phyloP scores from a whole-genome alignment of 2,797 vertebrate species.

The Mus minutoides region DNA sequence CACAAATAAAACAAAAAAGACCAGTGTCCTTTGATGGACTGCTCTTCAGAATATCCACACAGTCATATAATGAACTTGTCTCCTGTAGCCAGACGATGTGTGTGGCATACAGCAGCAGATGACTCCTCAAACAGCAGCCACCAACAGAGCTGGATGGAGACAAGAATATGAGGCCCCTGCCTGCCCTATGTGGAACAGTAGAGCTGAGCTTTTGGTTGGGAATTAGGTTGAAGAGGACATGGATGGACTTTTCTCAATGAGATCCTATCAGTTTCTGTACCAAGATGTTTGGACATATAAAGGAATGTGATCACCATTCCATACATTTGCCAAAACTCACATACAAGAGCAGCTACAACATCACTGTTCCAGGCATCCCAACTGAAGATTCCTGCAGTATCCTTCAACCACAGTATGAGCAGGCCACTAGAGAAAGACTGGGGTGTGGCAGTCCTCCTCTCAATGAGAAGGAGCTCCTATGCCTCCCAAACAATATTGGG shows the following conservation, averaged over 20 bases:
- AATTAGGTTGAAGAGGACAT: background rate
- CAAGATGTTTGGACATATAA: background rate
- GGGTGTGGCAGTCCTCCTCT: background rate
- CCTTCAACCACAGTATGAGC: background rate
- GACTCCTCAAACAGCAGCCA: background rate
- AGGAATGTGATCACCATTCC: background rate
- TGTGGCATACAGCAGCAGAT: background rate
- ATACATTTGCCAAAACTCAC: background rate
- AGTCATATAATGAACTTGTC: background rate
- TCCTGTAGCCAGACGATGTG: background rate
- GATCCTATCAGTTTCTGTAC: background rate
- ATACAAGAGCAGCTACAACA: background rate
- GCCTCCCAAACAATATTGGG: background rate
- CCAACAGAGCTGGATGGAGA: no score
- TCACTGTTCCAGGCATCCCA: no score
- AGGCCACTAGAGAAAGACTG: background rate
- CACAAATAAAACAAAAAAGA: background rate
- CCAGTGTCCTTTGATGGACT: no score
- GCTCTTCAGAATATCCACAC: background rate
- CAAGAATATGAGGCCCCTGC: background rate
- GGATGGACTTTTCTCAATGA: background rate
- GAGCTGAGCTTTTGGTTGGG: background rate
- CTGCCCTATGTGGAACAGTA: background rate
- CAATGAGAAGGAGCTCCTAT: background rate
- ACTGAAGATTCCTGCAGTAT: background rate